These are phyloP conservation scores for Linepithema humile DNA, from an alignment of 1,140 invertebrate genomes.

Conservation along the genomic window DNA sequence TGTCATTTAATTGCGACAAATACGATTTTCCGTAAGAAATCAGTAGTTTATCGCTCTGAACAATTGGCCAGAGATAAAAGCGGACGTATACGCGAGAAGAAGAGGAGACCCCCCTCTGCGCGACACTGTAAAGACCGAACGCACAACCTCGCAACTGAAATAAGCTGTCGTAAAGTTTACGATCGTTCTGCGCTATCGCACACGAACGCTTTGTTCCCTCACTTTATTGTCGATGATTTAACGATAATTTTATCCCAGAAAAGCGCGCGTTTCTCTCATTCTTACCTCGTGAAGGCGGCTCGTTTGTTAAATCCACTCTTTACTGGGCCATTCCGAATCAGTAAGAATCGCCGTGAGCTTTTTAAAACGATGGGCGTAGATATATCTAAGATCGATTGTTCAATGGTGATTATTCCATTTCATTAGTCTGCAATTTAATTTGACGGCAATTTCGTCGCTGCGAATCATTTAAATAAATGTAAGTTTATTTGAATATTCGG, in stretches of 20 bases:
- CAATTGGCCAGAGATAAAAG: slow-evolving; percentile 1
- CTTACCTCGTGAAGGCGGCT: background rate
- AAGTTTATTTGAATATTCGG: background rate
- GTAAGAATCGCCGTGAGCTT: background rate
- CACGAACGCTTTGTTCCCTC: slow-evolving; percentile 34
- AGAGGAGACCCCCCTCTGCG: background rate
- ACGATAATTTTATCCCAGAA: slow-evolving; percentile 60
- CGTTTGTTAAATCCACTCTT: slow-evolving; percentile 21
- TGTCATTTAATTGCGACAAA: slow-evolving; percentile 29
- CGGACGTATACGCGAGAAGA: background rate
- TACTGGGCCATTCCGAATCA: slow-evolving; percentile 11
- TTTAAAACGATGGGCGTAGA: background rate
- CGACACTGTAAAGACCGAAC: slow-evolving; percentile 25
- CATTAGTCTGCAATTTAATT: background rate
- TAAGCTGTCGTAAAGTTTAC: slow-evolving; percentile 63
- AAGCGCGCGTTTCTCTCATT: slow-evolving; percentile 35
- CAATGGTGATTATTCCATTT: background rate
- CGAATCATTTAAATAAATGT: background rate
- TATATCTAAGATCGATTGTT: slow-evolving; percentile 18
- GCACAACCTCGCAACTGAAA: slow-evolving; percentile 35
- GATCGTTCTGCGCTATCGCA: slow-evolving; percentile 41
- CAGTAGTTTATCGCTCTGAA: slow-evolving; percentile 17
- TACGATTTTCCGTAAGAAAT: slow-evolving; percentile 20
- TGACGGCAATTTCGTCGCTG: background rate
- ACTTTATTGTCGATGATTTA: slow-evolving; percentile 52